These are phyloP conservation scores for Amyelois transitella DNA, from an alignment of 1,140 invertebrate genomes.

Conservation along the genomic window DNA sequence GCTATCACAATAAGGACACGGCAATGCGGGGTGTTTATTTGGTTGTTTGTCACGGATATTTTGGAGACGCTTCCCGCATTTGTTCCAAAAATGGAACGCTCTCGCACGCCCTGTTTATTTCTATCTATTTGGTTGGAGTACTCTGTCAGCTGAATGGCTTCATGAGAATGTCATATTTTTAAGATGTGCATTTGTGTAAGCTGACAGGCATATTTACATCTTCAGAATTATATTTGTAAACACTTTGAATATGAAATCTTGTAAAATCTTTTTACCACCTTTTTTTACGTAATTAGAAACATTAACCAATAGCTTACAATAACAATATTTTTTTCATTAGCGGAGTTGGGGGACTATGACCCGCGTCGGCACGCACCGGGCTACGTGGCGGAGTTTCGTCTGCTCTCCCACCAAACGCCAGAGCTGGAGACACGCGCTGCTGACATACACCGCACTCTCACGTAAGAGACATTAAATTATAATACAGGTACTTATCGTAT, in stretches of 20 bases:
- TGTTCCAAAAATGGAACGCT: conserved; percentile 26
- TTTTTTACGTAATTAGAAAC: not conserved
- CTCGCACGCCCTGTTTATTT: conserved; percentile 26
- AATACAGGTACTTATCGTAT: no score
- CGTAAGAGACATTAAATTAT: conserved; percentile 75
- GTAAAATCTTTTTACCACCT: no score
- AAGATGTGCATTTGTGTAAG: no score
- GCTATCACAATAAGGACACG: conserved; percentile 15
- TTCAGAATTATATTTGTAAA: no score
- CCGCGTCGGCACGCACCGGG: conserved; percentile 89
- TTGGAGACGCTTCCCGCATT: conserved; percentile 16
- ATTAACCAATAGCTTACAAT: not conserved
- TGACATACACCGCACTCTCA: conserved; percentile 90
- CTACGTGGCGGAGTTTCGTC: conserved; percentile 97
- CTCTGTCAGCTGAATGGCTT: not conserved
- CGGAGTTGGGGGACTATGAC: conserved; percentile 98
- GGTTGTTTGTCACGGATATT: conserved; percentile 16
- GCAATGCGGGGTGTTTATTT: conserved; percentile 9
- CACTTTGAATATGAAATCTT: no score
- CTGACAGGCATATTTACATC: no score
- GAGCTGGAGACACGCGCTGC: conserved; percentile 92
- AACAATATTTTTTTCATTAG: conserved; percentile 76
- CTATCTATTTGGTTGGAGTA: conserved; percentile 11
- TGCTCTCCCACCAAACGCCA: conserved; percentile 94
- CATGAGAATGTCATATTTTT: no score